Conservation (phyloP, 1,140 invertebrate genomes). For the Glossosoma conforme region DNA sequence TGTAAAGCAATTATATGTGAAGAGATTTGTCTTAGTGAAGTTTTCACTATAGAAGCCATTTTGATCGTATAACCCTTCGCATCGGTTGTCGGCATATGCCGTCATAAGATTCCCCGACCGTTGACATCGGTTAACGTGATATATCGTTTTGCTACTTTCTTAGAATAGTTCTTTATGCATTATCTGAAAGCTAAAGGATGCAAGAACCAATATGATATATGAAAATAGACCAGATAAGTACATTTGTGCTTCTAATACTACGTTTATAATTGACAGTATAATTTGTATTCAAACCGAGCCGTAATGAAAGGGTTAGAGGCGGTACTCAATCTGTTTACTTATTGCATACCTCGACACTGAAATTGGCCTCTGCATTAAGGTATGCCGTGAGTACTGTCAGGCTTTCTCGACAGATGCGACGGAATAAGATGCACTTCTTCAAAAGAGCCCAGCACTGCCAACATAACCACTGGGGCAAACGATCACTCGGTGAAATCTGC, state of each 20-base stretch:
- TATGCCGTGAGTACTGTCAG: constrained; percentile 10
- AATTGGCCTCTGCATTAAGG: background rate
- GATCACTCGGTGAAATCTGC: constrained; percentile 5
- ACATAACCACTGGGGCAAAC: constrained; percentile 20
- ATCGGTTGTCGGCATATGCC: too few relatives aligned
- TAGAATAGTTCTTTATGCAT: too few relatives aligned
- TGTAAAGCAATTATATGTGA: background rate
- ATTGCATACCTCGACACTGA: constrained; percentile 4
- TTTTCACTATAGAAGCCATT: background rate
- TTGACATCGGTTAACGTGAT: too few relatives aligned
- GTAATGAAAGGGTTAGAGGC: too few relatives aligned
- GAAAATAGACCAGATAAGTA: too few relatives aligned
- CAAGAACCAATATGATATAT: too few relatives aligned
- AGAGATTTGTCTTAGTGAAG: background rate
- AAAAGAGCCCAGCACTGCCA: constrained; percentile 17
- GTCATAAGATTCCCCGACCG: too few relatives aligned
- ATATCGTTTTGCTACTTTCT: too few relatives aligned
- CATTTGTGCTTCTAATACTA: background rate
- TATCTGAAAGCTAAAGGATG: too few relatives aligned
- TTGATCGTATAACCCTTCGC: too few relatives aligned
- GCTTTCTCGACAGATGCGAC: constrained; percentile 16
- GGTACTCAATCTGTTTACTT: background rate
- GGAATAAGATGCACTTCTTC: constrained; percentile 11
- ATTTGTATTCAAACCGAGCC: background rate
- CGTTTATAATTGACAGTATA: background rate